Evolutionary conservation across 2,113 vertebrate genomes (phyloP), one percentile per base, ranked within the genome.

Genomic region (Pygoscelis antarcticus): DNA sequence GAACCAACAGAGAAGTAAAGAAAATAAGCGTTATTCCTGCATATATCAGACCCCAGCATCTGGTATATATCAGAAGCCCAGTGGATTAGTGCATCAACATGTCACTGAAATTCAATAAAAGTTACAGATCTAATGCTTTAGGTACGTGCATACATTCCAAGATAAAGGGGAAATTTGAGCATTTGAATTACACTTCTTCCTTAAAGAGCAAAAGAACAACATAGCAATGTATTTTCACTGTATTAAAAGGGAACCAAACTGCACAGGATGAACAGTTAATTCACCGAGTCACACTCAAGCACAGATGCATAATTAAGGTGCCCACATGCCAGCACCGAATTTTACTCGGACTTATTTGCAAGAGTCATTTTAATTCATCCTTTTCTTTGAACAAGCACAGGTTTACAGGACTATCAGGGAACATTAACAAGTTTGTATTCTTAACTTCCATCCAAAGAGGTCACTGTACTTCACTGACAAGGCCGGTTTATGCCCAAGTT

Each of bases 1-100:
- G 75, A 96, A 98, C 7, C 93, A 86, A 89, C 61, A 92, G n/a
- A 81, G 15, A 86, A 10, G 32, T 51, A 42, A 83, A 77, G 21
- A 54, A 77, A 68, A 68, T 14, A 49, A 26, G 14, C 16, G 22
- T 66, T 83, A 71, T 44, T 87, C 54, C 89, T 90, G 29, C n/a
- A 60, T 21, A 80, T 16, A 74, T 2, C 20, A 75, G 42, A 72
- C 52, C 14, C 17, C 60, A 74, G 62, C 42, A 82, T n/a, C 42
- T 42, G 42, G 42, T 42, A 42, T 42, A 42, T 84, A 30, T 46
- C 69, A 84, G 65, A 52, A 83, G 6, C 20, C 25, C 27, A 49
- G 15, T 25, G 10, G 10, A 58, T 16, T 55, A 47, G 40, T 20
- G 10, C 46, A 72, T 16, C 46, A 70, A 47, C n/a, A 36, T 3